Evolutionary conservation across 2,797 vertebrate genomes (phyloP).

Genomic region (Sarcoramphus papa): DNA sequence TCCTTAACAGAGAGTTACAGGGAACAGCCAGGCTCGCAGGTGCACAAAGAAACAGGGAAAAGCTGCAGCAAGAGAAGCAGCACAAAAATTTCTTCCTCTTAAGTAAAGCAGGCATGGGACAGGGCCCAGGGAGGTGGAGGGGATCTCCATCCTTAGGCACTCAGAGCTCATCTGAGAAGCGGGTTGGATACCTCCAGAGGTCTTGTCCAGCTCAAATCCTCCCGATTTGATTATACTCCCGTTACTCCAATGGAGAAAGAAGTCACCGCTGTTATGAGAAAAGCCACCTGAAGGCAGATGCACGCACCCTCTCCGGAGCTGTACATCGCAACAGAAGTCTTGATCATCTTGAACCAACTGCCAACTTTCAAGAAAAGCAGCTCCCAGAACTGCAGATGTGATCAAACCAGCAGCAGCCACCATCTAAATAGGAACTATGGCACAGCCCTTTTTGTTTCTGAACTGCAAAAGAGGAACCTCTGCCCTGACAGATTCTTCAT

Average conservation of each 20-base stretch:
- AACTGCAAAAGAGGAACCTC: not conserved
- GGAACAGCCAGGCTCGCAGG: not conserved
- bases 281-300: not conserved
- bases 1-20: not conserved
- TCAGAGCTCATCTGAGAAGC: not conserved
- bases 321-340: not conserved
- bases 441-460: not conserved
- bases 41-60: not conserved
- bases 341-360: not conserved
- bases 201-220: not conserved
- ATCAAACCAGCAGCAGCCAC: not conserved
- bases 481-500: conserved; percentile 1
- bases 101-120: fast-evolving
- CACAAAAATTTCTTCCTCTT: not conserved
- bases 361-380: not conserved
- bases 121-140: fast-evolving
- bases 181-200: not conserved
- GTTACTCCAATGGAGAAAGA: not conserved
- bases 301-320: not conserved
- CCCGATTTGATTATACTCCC: not conserved
- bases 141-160: not conserved
- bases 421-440: not conserved
- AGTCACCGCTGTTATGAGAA: not conserved
- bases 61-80: not conserved
- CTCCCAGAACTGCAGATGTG: not conserved